Percentiles rank a stretch among this genome's conserved stretches.
Evolutionary conservation across 2,113 vertebrate genomes (phyloP).

Genomic region (Macquaria ambigua): DNA sequence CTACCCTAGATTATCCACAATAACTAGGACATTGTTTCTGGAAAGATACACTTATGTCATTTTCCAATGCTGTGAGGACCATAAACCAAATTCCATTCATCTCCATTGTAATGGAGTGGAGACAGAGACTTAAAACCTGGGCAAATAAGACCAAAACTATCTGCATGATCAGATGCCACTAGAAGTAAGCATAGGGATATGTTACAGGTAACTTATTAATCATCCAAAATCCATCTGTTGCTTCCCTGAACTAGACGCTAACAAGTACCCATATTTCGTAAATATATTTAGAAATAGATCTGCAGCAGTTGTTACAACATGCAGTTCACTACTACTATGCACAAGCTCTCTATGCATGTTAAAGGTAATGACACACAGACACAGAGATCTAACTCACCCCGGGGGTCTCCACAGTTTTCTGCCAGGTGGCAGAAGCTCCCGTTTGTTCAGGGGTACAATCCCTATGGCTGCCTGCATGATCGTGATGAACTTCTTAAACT

Average conservation of each 20-base stretch:
- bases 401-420: slow-evolving; percentile 92
- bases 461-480: slow-evolving; percentile 94
- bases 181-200: not conserved
- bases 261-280: not conserved
- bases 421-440: slow-evolving; percentile 91
- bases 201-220: not conserved
- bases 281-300: not conserved
- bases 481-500: slow-evolving; percentile 95
- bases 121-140: not conserved
- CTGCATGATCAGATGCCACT: not conserved
- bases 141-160: slow-evolving; percentile 7
- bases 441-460: slow-evolving; percentile 94
- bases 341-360: not conserved
- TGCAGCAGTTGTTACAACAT: not conserved
- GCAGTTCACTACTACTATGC: not conserved
- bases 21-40: not conserved
- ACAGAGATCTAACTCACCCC: slow-evolving; percentile 85
- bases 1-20: not conserved
- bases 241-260: not conserved
- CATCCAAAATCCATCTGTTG: slow-evolving; percentile 5
- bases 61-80: not conserved
- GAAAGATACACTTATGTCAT: not conserved
- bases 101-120: not conserved
- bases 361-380: not conserved
- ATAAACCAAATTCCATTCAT: not conserved